phyloP scores from a whole-genome alignment of 2,113 vertebrate species.

The Malurus alboscapulatus region DNA sequence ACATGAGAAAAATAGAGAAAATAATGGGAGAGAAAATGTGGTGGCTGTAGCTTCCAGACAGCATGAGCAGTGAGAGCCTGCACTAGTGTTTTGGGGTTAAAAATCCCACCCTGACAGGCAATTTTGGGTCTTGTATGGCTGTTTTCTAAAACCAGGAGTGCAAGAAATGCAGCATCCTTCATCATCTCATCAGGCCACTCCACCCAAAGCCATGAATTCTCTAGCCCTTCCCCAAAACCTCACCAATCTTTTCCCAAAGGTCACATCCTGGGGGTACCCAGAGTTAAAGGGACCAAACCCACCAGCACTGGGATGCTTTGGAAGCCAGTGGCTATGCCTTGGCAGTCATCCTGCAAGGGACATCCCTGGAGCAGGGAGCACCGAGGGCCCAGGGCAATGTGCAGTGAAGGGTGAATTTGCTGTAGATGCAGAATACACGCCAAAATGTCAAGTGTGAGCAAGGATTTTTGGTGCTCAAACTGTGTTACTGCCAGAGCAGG shows the following conservation, averaged over 20 bases:
- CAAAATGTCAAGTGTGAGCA: neutral
- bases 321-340: neutral
- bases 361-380: neutral
- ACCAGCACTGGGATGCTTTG: rapidly evolving
- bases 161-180: neutral
- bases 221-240: neutral
- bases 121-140: neutral
- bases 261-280: neutral
- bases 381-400: rapidly evolving
- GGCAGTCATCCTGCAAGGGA: neutral
- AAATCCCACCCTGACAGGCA: neutral
- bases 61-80: neutral
- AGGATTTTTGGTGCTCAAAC: neutral
- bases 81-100: neutral
- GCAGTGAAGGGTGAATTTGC: neutral
- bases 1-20: conserved; percentile 12
- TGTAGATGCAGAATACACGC: neutral
- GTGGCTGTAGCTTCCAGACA: neutral
- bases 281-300: neutral
- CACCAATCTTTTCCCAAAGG: neutral
- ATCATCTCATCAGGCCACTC: neutral
- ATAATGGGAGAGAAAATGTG: neutral
- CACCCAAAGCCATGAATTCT: neutral
- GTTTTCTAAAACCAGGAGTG: neutral
- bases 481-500: rapidly evolving